Conservation (phyloP, 2,113 vertebrate genomes). For the Phoxinus phoxinus region DNA sequence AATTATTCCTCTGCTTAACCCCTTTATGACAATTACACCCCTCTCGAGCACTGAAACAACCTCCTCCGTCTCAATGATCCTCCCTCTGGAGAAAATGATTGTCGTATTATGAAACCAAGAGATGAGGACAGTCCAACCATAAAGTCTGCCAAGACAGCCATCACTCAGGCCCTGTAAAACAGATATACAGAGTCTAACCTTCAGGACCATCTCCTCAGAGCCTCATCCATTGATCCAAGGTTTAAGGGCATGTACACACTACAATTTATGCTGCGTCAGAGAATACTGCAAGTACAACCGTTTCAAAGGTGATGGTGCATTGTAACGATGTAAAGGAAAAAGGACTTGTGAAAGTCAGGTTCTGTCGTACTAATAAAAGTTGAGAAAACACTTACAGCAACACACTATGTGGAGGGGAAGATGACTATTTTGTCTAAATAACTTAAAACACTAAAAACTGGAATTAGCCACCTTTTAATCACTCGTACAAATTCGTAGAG, state of each 20-base stretch:
- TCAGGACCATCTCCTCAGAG: background rate
- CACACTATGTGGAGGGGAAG: background rate
- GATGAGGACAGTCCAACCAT: slow-evolving; percentile 1
- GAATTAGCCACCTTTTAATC: too few relatives aligned
- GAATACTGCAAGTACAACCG: background rate
- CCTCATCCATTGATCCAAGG: slow-evolving; percentile 14
- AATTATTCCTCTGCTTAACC: slow-evolving; percentile 1
- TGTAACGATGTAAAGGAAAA: background rate
- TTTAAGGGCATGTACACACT: background rate
- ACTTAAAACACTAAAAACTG: too few relatives aligned
- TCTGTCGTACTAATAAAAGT: background rate
- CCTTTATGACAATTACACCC: background rate
- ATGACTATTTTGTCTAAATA: too few relatives aligned
- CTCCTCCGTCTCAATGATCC: background rate
- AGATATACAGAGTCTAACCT: slow-evolving; percentile 3
- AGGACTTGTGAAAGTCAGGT: background rate
- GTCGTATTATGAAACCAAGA: background rate
- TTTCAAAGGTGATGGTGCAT: background rate
- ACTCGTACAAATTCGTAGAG: too few relatives aligned
- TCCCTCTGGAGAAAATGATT: background rate
- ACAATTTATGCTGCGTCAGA: background rate
- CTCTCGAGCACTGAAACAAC: background rate
- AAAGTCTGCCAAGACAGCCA: slow-evolving; percentile 12
- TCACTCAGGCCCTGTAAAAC: background rate
- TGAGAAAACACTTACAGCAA: background rate